Evolutionary conservation across 2,113 vertebrate species (phyloP), one percentile per base, ranked within the genome.

Genomic region (Chauna torquata): DNA sequence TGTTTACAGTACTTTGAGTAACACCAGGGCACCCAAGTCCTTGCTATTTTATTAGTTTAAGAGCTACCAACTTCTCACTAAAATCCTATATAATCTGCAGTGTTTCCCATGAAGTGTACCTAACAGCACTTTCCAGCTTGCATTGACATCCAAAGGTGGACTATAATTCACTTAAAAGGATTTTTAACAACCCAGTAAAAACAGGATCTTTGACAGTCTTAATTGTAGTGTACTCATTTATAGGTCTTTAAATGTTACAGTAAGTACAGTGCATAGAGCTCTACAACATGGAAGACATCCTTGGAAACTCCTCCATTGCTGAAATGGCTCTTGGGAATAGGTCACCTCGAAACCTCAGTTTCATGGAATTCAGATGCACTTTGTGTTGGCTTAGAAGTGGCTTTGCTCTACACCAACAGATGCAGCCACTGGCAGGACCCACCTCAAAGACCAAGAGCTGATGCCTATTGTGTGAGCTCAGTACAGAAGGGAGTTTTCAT

Each of bases 291-390:
- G 32, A 83, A 34, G 15, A 42, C 16, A 66, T 42, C 13, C 55
- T 84, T 57, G 55, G 61, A 85, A 69, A 87, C 0, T 0, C 9
- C 22, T 90, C 32, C 38, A 25, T 2, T 47, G 57, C 12, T 1
- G 3, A 36, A 77, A 92, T 34, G 22, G 18, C 24, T 81, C 17
- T 50, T 44, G 32, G 34, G 34, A 82, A 54, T 7, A 61, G 18
- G 36, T 74, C 6, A 2, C 14, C 23, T 64, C 68, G n/a, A 65
- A 45, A 85, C 7, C 4, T 2, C 32, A 32, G 34, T 49, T 84
- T 65, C 65, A 52, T 3, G 17, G 20, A 34, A 23, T 27, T 57
- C n/a, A 80, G 23, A 92, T 81, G 22, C 3, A 1, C 38, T 90
- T 82, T 55, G 11, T 50, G 9, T 68, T 58, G 23, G 28, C n/a